Evolutionary conservation across 2,113 vertebrate species (phyloP).

Genomic region (Serilophus lunatus): DNA sequence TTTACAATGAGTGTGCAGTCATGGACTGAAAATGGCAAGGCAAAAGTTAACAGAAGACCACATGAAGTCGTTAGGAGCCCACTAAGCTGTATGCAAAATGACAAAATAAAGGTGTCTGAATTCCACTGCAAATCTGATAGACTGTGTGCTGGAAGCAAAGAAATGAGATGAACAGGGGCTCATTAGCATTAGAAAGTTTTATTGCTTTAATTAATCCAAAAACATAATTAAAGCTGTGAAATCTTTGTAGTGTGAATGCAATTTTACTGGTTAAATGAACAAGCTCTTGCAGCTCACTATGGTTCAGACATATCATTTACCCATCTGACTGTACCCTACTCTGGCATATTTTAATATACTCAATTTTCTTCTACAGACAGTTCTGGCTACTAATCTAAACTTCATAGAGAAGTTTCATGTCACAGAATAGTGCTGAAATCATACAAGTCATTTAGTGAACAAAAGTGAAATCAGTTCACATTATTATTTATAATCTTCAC

Average conservation of each 20-base stretch:
- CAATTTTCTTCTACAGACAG: neutral
- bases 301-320: neutral
- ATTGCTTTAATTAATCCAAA: constrained; percentile 54
- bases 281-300: neutral
- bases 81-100: neutral
- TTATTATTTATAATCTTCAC: neutral
- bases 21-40: neutral
- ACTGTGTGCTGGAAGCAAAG: neutral
- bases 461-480: neutral
- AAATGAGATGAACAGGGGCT: neutral
- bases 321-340: neutral
- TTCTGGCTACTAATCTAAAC: neutral
- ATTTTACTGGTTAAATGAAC: constrained; percentile 13
- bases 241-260: constrained; percentile 7
- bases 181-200: neutral
- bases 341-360: neutral
- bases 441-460: neutral
- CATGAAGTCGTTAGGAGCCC: neutral
- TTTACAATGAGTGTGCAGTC: neutral
- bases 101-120: neutral
- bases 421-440: neutral
- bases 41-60: neutral
- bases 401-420: neutral
- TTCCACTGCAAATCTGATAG: neutral
- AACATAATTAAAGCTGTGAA: constrained; percentile 28